Conservation (phyloP, 2,797 vertebrate species). For the Rachycentron canadum region DNA sequence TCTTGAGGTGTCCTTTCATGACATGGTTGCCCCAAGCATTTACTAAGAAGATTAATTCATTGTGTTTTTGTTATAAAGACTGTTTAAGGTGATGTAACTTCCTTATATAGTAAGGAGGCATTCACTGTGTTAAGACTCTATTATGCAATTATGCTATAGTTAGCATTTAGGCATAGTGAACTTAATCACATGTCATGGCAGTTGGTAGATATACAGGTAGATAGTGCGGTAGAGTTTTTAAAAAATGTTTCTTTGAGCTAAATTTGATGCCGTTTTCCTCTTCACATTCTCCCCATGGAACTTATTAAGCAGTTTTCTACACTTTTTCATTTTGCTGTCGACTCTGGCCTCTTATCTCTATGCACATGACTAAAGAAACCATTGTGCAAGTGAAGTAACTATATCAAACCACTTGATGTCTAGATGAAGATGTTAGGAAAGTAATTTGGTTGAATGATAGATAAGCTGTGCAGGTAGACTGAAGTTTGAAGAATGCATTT, state of each 20-base stretch:
- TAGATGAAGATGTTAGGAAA: not conserved
- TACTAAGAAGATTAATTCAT: slow-evolving; percentile 50
- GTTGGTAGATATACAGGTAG: not conserved
- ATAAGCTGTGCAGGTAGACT: not conserved
- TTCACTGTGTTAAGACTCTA: slow-evolving; percentile 54
- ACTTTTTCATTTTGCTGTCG: not conserved
- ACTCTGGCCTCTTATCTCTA: not conserved
- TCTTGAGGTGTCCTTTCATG: not conserved
- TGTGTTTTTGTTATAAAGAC: slow-evolving; percentile 33
- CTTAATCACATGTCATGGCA: not conserved
- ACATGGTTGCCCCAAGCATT: slow-evolving; percentile 5
- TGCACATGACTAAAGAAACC: not conserved
- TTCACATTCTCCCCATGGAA: not conserved
- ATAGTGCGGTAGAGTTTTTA: not conserved
- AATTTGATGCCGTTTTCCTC: not conserved
- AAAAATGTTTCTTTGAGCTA: not conserved
- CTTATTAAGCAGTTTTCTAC: not conserved
- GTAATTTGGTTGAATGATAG: not conserved
- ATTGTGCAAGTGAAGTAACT: not conserved
- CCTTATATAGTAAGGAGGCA: slow-evolving; percentile 44
- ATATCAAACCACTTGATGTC: not conserved
- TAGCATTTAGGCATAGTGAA: slow-evolving; percentile 20
- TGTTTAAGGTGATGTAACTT: slow-evolving; percentile 50
- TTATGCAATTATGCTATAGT: slow-evolving; percentile 46
- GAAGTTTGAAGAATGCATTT: not conserved